Conservation (phyloP, 2,797 vertebrate genomes). For the Oreortyx pictus region DNA sequence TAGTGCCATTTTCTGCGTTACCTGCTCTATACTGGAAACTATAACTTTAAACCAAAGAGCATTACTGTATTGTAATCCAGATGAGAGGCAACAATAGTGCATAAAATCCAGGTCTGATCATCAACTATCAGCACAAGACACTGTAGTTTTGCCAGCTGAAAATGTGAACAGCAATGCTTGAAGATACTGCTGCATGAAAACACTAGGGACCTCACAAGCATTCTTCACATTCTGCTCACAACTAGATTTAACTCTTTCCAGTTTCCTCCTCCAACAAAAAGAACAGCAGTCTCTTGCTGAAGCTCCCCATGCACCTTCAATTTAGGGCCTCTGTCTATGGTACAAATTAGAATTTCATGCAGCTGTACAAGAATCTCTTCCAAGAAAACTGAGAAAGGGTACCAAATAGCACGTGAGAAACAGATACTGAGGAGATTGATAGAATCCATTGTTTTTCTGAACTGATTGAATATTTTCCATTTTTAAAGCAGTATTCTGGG, state of each 20-base stretch:
- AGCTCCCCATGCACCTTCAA: background rate
- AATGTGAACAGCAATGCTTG: background rate
- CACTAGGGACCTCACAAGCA: background rate
- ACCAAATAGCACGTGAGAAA: background rate
- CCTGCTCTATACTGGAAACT: background rate
- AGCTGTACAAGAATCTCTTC: background rate
- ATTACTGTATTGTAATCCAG: background rate
- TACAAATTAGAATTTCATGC: background rate
- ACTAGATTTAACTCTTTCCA: background rate
- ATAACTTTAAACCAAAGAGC: background rate
- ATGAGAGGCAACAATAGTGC: background rate
- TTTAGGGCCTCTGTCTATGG: background rate
- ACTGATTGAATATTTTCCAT: background rate
- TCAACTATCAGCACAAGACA: background rate
- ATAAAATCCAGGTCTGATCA: background rate
- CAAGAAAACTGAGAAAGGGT: background rate
- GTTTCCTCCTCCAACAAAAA: background rate
- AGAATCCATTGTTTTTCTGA: background rate
- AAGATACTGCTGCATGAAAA: background rate
- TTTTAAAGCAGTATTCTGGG: background rate
- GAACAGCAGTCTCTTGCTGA: background rate
- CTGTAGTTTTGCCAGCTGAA: background rate
- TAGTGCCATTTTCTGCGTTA: background rate
- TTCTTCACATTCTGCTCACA: background rate
- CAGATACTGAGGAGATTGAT: background rate